A percentile compares a stretch with the other conserved stretches of the same genome.
These are phyloP conservation scores for Artibeus jamaicensis DNA, from an alignment of 2,797 vertebrate species.

Conservation along the genomic window DNA sequence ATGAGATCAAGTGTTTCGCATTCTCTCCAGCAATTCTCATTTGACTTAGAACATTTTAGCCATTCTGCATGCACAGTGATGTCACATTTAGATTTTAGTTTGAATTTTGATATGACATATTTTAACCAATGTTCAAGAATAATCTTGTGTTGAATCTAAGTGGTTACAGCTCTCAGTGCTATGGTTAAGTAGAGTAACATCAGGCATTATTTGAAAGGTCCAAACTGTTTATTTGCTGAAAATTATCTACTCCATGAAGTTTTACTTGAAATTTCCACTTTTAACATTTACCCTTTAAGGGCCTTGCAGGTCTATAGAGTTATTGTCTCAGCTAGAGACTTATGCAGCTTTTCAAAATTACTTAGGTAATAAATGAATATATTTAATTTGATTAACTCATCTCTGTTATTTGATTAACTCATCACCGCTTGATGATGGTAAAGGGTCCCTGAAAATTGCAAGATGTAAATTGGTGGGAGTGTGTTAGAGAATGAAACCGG, in stretches of 20 bases:
- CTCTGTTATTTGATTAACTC: not conserved
- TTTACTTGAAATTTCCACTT: constrained; percentile 28
- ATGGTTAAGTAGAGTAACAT: not conserved
- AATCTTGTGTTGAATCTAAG: constrained; percentile 18
- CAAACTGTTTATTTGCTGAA: not conserved
- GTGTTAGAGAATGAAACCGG: not conserved
- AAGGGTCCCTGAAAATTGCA: not conserved
- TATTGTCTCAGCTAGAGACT: not conserved
- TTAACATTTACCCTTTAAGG: not conserved
- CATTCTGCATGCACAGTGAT: not conserved
- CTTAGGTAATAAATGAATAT: constrained; percentile 7
- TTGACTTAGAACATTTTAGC: not conserved
- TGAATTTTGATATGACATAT: not conserved
- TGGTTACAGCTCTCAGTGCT: not conserved
- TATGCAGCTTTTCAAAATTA: not conserved
- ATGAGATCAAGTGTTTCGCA: not conserved
- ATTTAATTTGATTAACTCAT: constrained; percentile 25
- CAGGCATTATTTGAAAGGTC: not conserved
- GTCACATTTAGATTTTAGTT: not conserved
- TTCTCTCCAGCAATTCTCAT: not conserved
- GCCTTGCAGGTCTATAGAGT: not conserved
- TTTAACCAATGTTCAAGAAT: not conserved
- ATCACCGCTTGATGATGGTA: not conserved
- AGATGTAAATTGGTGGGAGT: not conserved
- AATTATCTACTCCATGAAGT: not conserved